Conservation (phyloP, 2,888 invertebrate species). For the Penaeus monodon region DNA sequence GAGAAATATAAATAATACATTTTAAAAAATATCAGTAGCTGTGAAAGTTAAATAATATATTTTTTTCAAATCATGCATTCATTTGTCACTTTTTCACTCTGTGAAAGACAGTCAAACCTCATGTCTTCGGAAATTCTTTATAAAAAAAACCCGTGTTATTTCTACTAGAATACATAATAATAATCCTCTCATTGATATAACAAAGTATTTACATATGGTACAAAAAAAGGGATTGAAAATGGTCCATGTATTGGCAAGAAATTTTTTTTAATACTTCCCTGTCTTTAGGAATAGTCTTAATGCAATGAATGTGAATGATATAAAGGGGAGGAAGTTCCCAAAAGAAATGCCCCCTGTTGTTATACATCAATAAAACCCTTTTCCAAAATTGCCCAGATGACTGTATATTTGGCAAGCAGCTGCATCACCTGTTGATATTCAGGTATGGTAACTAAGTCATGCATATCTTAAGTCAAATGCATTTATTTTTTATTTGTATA, state of each 20-base stretch:
- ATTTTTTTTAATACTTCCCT: background rate
- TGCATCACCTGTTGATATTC: constrained; percentile 59
- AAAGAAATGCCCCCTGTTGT: background rate
- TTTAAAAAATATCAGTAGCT: too few species aligned
- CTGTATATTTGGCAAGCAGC: constrained; percentile 62
- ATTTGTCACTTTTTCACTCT: too few species aligned
- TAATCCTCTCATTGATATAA: too few species aligned
- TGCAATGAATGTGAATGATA: constrained; percentile 13
- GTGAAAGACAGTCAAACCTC: too few species aligned
- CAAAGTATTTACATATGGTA: too few species aligned
- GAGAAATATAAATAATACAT: too few species aligned
- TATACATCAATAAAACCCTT: constrained; percentile 14
- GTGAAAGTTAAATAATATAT: too few species aligned
- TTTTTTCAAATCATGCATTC: too few species aligned
- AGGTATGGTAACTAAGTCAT: constrained; percentile 42
- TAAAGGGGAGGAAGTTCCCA: background rate
- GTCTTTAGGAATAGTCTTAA: constrained; percentile 39
- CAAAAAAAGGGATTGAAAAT: background rate
- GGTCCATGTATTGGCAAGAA: too few species aligned
- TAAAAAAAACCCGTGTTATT: too few species aligned
- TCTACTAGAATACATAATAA: too few species aligned
- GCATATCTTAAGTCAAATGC: background rate
- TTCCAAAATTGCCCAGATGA: constrained; percentile 56
- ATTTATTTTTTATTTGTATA: constrained; percentile 1
- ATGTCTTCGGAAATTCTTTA: too few species aligned